These are phyloP conservation scores for Diplosoma virens DNA, from an alignment of 23 tunicate species.

Conservation along the genomic window DNA sequence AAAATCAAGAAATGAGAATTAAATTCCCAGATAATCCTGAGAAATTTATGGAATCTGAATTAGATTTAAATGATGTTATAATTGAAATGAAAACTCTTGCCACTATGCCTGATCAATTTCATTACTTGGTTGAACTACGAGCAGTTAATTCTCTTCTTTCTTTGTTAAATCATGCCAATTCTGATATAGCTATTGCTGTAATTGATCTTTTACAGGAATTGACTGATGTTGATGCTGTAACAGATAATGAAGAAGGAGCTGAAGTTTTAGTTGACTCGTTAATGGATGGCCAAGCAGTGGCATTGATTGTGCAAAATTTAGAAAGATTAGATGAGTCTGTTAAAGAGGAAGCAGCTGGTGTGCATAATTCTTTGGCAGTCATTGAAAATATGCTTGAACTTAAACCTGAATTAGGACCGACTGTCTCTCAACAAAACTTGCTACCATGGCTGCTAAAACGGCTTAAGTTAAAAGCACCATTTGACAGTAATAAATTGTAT, in stretches of 20 bases:
- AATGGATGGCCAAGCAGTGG: conserved; percentile 65
- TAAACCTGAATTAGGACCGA: conserved; percentile 58
- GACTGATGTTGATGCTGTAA: conserved; percentile 66
- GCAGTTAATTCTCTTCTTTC: conserved; percentile 71
- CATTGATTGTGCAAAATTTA: conserved; percentile 77
- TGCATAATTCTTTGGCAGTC: conserved; percentile 71
- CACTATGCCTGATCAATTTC: conserved; percentile 90
- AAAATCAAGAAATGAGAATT: conserved; percentile 95
- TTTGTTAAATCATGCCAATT: conserved; percentile 76
- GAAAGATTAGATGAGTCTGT: conserved; percentile 91
- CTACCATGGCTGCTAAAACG: conserved; percentile 83
- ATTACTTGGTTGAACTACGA: conserved; percentile 75
- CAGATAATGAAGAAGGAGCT: conserved; percentile 84
- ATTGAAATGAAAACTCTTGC: conserved; percentile 86
- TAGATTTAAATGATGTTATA: conserved; percentile 81
- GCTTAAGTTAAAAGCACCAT: conserved; percentile 64
- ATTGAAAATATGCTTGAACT: conserved; percentile 83
- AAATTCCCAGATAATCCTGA: conserved; percentile 93
- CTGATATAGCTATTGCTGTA: conserved; percentile 86
- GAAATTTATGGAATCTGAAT: conserved; percentile 93
- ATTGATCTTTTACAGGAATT: conserved; percentile 86
- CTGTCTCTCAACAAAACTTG: conserved; percentile 59
- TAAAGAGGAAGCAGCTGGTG: conserved; percentile 88
- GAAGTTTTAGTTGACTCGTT: conserved; percentile 77
- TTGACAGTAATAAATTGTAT: conserved; percentile 80